phyloP scores from a whole-genome alignment of 2,797 vertebrate genomes.

The Manis javanica region DNA sequence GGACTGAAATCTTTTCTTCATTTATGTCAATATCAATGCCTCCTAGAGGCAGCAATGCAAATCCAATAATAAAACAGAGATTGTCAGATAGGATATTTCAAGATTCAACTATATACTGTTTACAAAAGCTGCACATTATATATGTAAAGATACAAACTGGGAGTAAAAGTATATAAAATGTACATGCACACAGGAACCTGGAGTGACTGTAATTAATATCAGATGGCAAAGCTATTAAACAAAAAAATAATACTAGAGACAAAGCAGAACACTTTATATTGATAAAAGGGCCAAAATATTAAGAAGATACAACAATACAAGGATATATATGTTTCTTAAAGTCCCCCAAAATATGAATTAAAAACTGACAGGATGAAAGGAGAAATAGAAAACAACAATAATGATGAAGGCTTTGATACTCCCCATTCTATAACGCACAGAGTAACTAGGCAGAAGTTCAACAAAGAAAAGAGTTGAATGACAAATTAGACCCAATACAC shows the following conservation, averaged over 20 bases:
- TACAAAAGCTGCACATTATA: neutral
- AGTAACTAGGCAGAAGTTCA: too few relatives aligned
- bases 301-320: neutral
- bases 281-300: neutral
- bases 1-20: neutral
- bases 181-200: neutral
- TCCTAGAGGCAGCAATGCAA: neutral
- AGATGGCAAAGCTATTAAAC: neutral
- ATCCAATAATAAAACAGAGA: neutral
- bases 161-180: neutral
- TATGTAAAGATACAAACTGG: neutral
- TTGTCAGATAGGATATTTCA: neutral
- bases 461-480: neutral
- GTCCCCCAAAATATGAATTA: neutral
- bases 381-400: neutral
- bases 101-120: neutral
- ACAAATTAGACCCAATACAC: neutral
- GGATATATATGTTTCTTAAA: neutral
- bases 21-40: neutral
- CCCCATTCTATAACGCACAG: too few relatives aligned
- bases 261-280: neutral
- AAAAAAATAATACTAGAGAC: neutral
- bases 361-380: neutral
- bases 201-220: neutral
- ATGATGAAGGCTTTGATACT: neutral